Percentiles rank a stretch among this genome's conserved stretches.
These are phyloP conservation scores for Hoplodrina blanda DNA, from an alignment of 2,888 invertebrate genomes.

Conservation along the genomic window DNA sequence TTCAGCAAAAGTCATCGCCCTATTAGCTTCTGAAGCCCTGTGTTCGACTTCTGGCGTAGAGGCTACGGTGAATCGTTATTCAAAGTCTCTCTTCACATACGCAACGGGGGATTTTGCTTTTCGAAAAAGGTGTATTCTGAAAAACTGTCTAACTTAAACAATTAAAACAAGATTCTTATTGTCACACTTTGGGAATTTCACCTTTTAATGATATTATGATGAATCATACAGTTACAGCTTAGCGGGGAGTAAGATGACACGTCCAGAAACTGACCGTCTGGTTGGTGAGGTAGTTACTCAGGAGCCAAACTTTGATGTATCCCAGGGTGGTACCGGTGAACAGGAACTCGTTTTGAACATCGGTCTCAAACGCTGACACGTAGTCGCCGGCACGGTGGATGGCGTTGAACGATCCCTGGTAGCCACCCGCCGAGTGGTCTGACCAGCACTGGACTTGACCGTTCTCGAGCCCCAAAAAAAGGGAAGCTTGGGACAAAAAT, in stretches of 20 bases:
- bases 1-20: conserved; percentile 53
- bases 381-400: conserved; percentile 93
- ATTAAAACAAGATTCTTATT: too few species aligned
- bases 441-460: conserved; percentile 96
- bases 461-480: conserved; percentile 94
- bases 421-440: conserved; percentile 94
- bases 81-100: too few species aligned
- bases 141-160: too few species aligned
- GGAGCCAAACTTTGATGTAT: conserved; percentile 95
- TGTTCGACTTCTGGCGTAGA: background rate
- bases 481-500: conserved; percentile 86
- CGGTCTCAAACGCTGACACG: conserved; percentile 93
- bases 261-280: conserved; percentile 73
- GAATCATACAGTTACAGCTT: too few species aligned
- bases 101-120: too few species aligned
- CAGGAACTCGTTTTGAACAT: conserved; percentile 93
- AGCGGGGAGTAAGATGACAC: too few species aligned
- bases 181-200: too few species aligned
- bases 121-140: too few species aligned
- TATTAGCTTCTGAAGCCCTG: conserved; percentile 5
- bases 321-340: conserved; percentile 94
- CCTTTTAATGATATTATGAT: too few species aligned
- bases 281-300: conserved; percentile 92
- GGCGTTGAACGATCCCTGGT: conserved; percentile 92
- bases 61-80: too few species aligned